phyloP scores from a whole-genome alignment of 2,888 invertebrate genomes.

The Nasonovia ribisnigri region DNA sequence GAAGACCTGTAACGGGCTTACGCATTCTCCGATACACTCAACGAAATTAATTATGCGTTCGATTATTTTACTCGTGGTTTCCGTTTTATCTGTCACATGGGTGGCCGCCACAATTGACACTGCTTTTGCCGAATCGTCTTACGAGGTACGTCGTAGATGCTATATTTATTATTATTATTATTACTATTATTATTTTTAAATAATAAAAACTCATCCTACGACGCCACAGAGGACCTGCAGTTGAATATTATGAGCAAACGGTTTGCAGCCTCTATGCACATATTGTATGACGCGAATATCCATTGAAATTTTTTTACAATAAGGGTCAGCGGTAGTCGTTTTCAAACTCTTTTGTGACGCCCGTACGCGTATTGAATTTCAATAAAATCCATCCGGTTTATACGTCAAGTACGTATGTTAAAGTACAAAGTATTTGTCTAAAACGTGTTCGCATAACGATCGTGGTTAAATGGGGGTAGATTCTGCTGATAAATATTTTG shows the following conservation, averaged over 20 bases:
- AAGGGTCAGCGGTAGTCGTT: not conserved
- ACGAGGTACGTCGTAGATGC: constrained; percentile 13
- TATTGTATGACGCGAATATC: not conserved
- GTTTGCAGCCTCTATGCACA: not conserved
- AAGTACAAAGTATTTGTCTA: constrained; percentile 4
- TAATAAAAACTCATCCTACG: not conserved
- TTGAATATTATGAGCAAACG: not conserved
- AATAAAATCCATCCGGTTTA: not conserved
- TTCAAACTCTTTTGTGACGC: constrained; percentile 25
- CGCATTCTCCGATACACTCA: not conserved
- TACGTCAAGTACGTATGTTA: not conserved
- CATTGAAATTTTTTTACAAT: not conserved
- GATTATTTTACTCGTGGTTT: not conserved
- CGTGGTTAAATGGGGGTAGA: not conserved
- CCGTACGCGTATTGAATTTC: constrained; percentile 39
- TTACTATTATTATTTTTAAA: constrained; percentile 17
- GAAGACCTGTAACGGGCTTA: not conserved
- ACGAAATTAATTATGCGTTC: not conserved
- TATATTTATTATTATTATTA: not conserved
- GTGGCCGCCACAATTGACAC: not conserved
- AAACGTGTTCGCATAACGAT: not conserved
- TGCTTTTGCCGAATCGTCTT: constrained; percentile 5
- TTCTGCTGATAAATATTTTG: not conserved
- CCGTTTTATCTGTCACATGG: not conserved
- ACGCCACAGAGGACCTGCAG: not conserved